These are phyloP conservation scores for Caenorhabditis sp. DNA, from an alignment of 2,888 invertebrate species.

Conservation along the genomic window DNA sequence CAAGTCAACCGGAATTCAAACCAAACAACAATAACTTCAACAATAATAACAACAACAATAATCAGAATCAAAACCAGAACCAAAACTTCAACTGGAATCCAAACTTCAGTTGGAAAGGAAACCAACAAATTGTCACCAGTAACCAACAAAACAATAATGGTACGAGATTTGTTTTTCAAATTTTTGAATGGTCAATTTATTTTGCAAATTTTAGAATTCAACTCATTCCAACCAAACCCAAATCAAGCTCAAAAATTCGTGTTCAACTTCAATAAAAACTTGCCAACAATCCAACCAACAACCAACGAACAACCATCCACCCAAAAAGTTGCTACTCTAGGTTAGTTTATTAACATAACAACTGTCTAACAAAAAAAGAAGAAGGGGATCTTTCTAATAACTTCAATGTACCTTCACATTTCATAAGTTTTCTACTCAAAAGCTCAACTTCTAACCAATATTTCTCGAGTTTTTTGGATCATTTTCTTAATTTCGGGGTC, in stretches of 20 bases:
- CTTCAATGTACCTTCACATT: too few relatives aligned
- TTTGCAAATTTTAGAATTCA: constrained; percentile 6
- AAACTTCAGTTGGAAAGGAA: constrained; percentile 18
- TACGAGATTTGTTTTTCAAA: too few relatives aligned
- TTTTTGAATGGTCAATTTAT: too few relatives aligned
- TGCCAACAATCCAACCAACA: background rate
- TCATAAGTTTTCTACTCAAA: too few relatives aligned
- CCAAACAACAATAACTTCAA: constrained; percentile 34
- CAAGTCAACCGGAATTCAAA: constrained; percentile 23
- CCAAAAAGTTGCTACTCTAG: constrained; percentile 42
- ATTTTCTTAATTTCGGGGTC: too few relatives aligned
- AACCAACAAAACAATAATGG: constrained; percentile 32
- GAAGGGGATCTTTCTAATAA: too few relatives aligned
- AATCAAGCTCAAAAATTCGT: constrained; percentile 32
- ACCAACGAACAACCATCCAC: background rate
- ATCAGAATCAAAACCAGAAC: constrained; percentile 7
- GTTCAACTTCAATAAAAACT: constrained; percentile 38
- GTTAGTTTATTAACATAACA: constrained; percentile 31
- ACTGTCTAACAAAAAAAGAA: background rate
- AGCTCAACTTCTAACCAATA: too few relatives aligned
- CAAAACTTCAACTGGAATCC: constrained; percentile 22
- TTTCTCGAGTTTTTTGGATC: too few relatives aligned
- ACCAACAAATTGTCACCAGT: constrained; percentile 8
- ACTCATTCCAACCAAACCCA: constrained; percentile 47
- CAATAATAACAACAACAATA: constrained; percentile 10